Conservation (phyloP, 2,113 vertebrate genomes). For the Nothocercus julius region DNA sequence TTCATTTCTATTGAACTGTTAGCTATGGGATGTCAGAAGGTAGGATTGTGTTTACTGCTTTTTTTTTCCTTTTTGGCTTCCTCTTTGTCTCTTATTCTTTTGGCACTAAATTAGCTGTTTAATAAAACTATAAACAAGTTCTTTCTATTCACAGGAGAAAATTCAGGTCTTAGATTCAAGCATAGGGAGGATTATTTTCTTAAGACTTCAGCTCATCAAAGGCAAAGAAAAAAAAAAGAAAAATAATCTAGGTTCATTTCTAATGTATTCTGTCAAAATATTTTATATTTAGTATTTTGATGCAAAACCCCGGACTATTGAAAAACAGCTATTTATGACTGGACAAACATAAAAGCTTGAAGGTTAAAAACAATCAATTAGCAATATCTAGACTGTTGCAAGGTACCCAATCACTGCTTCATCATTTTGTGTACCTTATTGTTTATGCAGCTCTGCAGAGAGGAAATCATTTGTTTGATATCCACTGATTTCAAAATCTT, state of each 20-base stretch:
- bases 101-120: background rate
- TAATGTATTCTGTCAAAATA: background rate
- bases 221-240: conserved; percentile 15
- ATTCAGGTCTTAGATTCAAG: background rate
- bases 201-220: background rate
- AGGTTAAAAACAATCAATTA: conserved; percentile 16
- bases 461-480: background rate
- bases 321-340: background rate
- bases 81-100: background rate
- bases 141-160: background rate
- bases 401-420: background rate
- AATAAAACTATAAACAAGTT: background rate
- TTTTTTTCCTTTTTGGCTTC: background rate
- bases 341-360: background rate
- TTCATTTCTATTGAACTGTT: background rate
- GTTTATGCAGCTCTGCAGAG: background rate
- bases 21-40: background rate
- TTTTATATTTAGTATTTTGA: background rate
- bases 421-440: background rate
- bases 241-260: background rate
- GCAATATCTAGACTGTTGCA: background rate
- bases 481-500: background rate
- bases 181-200: conserved; percentile 19
- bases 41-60: background rate
- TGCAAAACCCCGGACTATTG: background rate